Conservation (phyloP, 2,797 vertebrate genomes). For the Capromys pilorides region DNA sequence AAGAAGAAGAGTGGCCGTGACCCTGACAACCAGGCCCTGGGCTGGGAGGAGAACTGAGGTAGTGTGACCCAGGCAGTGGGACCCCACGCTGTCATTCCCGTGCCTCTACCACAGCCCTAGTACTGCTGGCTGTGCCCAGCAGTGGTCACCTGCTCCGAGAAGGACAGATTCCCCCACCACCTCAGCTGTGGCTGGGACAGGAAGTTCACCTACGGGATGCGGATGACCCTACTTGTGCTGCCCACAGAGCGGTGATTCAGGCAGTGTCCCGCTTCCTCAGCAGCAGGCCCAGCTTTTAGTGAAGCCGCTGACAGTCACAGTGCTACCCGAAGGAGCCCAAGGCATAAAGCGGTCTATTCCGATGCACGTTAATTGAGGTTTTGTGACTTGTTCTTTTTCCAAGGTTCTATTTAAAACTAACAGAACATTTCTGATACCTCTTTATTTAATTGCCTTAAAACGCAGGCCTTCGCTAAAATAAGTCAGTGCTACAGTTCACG, state of each 20-base stretch:
- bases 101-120: rapidly evolving
- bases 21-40: rapidly evolving
- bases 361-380: not conserved
- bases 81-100: not conserved
- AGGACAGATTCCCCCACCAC: not conserved
- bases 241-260: rapidly evolving
- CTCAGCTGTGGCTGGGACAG: not conserved
- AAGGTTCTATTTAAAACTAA: not conserved
- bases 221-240: rapidly evolving
- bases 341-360: not conserved
- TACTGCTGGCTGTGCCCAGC: too few relatives aligned
- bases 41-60: not conserved
- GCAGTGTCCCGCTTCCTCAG: rapidly evolving
- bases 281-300: not conserved
- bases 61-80: not conserved
- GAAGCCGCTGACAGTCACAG: not conserved
- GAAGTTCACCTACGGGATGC: not conserved
- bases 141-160: not conserved
- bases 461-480: not conserved
- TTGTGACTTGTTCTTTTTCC: not conserved
- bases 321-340: not conserved
- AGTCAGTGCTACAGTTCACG: rapidly evolving
- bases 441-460: slow-evolving; percentile 15
- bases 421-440: not conserved
- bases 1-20: not conserved